phyloP scores from a whole-genome alignment of 2,797 vertebrate species.

The Pampus argenteus region DNA sequence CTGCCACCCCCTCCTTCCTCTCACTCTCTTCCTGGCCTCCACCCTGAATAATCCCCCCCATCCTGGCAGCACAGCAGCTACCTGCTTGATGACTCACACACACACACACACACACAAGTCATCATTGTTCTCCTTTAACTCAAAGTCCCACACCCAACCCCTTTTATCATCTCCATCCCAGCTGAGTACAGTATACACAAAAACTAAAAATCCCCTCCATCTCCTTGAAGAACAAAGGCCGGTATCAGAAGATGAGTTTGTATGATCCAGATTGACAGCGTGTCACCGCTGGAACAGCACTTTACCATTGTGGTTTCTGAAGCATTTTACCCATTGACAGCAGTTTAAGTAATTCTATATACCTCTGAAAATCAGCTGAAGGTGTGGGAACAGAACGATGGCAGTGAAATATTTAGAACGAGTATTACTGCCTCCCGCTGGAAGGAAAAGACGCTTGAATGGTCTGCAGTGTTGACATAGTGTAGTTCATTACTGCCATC shows the following conservation, averaged over 20 bases:
- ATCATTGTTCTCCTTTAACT: slow-evolving; percentile 76
- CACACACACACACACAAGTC: slow-evolving; percentile 40
- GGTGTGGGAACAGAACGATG: slow-evolving; percentile 11
- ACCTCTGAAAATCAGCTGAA: slow-evolving; percentile 22
- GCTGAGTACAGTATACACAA: slow-evolving; percentile 60
- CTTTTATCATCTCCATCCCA: slow-evolving; percentile 25
- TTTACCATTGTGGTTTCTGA: slow-evolving; percentile 44
- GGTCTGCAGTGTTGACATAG: not conserved
- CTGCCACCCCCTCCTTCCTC: slow-evolving; percentile 26
- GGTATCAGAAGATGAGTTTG: slow-evolving; percentile 69
- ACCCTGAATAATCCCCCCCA: slow-evolving; percentile 36
- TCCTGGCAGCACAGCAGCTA: slow-evolving; percentile 51
- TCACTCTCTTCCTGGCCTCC: slow-evolving; percentile 40
- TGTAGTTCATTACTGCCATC: slow-evolving; percentile 51
- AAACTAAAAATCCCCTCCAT: slow-evolving; percentile 63
- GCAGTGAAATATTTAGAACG: not conserved
- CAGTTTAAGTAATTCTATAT: slow-evolving; percentile 53
- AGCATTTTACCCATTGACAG: slow-evolving; percentile 46
- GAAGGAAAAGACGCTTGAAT: slow-evolving; percentile 4
- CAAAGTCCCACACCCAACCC: slow-evolving; percentile 16
- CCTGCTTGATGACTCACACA: slow-evolving; percentile 46
- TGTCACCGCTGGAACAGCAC: slow-evolving; percentile 53
- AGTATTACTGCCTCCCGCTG: slow-evolving; percentile 41
- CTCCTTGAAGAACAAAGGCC: slow-evolving; percentile 66
- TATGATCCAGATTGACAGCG: slow-evolving; percentile 52